Evolutionary conservation across 2,797 vertebrate genomes (phyloP).

Genomic region (Pagetopsis macropterus): DNA sequence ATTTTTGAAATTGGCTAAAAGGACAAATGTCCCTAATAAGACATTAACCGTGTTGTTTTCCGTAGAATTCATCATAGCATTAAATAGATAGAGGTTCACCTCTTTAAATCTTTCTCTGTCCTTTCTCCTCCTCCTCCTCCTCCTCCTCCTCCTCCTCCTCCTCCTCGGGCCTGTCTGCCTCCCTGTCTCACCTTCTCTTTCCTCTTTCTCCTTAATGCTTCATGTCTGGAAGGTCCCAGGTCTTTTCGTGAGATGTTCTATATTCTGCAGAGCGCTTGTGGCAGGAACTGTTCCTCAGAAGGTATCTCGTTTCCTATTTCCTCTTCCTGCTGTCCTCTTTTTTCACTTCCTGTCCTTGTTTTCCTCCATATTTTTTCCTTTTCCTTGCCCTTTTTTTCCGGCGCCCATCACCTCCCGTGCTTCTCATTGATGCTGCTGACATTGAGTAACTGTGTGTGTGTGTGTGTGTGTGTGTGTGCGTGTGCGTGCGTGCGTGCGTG

Average conservation of each 20-base stretch:
- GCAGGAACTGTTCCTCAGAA: slow-evolving; percentile 99
- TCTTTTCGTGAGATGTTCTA: slow-evolving; percentile 99
- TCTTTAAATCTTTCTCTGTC: neutral
- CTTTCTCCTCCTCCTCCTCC: slow-evolving; percentile 65
- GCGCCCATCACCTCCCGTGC: slow-evolving; percentile 30
- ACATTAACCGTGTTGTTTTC: neutral
- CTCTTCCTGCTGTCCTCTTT: slow-evolving; percentile 13
- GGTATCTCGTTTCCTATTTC: slow-evolving; percentile 91
- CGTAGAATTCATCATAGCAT: neutral
- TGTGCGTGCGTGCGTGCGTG: slow-evolving; percentile 27
- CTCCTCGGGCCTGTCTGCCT: slow-evolving; percentile 14
- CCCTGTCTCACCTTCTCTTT: slow-evolving; percentile 85
- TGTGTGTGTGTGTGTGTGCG: neutral
- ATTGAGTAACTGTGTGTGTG: slow-evolving; percentile 7
- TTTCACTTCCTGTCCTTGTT: slow-evolving; percentile 7
- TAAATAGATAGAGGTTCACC: neutral
- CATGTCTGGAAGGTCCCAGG: slow-evolving; percentile 95
- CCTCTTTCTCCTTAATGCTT: slow-evolving; percentile 85
- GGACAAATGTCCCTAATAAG: neutral
- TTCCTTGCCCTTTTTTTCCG: slow-evolving; percentile 11
- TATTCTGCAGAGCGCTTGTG: slow-evolving; percentile 98
- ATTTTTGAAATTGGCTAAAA: neutral
- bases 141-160: slow-evolving; percentile 34
- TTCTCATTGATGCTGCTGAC: slow-evolving; percentile 39
- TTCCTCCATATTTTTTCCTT: slow-evolving; percentile 6